Base-by-base conservation (phyloP, 2,113 vertebrate species). In the Chionis minor region DNA sequence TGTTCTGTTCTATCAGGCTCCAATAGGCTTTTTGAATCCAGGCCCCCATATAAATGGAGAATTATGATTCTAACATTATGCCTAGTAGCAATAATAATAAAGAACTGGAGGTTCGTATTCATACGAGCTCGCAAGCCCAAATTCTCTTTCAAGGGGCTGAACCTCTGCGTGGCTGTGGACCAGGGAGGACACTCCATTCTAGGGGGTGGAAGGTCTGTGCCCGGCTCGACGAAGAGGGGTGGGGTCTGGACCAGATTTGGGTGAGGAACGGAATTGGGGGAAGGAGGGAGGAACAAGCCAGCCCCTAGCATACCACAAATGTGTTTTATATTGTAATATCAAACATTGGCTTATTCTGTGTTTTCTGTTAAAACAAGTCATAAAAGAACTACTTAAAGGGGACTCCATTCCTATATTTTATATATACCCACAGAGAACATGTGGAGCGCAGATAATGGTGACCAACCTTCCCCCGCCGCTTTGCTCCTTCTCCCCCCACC, bases 401-500 rank as follows among this genome's bases (percentile, higher is more conserved):
- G 92, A 90, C 91, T 95, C 91, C 83, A 55, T 88, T 96, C 81
- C 95, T 96, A 56, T 97, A 90, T 88, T 92, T 97, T 96, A 97
- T 93, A 96, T 94, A 96, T 97, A 96, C 92, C 96, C 97, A 95
- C 97, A 81, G 91, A 87, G 96, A 96, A 97, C 98, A 98, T 97
- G 97, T 98, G 97, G 97, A 96, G 96, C 0, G 61, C 98, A 98
- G 98, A 98, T 97, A 98, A 98, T 22, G 96, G 96, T 90, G 92
- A 51, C 95, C 96, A 94, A 81, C 92, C 96, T 96, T 59, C 92
- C 94, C 86, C 54, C 3, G 4, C 71, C 4, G 12, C 83, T 71
- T 55, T 1, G 2, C 86, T 86, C 81, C 78, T 58, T 84, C 78
- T 56, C 47, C 82, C 89, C 59, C 80, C 94, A 42, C 30, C 2